These are phyloP conservation scores for Umimayanthus chanpuru DNA, from an alignment of 92 coral and sea anemone genomes.

Conservation along the genomic window DNA sequence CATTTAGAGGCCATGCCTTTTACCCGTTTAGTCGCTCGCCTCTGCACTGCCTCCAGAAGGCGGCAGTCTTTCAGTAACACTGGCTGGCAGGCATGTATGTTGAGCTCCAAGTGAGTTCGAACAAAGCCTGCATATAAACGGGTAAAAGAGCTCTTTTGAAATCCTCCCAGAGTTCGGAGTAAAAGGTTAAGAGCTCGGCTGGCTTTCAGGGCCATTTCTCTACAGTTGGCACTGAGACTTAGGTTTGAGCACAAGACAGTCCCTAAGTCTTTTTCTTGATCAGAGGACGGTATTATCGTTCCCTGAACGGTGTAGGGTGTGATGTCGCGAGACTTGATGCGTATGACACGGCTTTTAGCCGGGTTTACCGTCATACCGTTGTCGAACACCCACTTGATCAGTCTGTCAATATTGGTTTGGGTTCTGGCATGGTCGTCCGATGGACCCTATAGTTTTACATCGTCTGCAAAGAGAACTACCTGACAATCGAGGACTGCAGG, in stretches of 20 bases:
- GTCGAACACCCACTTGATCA: neutral
- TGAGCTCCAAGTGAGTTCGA: conserved; percentile 1
- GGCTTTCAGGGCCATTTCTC: neutral
- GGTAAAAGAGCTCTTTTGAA: neutral
- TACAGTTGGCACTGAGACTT: neutral
- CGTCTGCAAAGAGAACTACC: neutral
- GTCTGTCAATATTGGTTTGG: neutral
- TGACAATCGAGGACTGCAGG: neutral
- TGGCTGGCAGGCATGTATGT: neutral
- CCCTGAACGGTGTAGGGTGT: too few relatives aligned
- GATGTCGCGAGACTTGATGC: neutral
- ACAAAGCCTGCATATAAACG: neutral
- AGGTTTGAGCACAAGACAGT: neutral
- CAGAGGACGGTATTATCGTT: neutral
- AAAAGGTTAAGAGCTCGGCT: neutral
- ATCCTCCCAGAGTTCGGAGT: neutral
- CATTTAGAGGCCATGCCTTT: too few relatives aligned
- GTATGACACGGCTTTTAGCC: neutral
- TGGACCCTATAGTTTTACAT: too few relatives aligned
- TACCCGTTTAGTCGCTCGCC: neutral
- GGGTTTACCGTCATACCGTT: neutral
- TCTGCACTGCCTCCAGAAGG: neutral
- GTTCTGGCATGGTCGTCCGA: neutral
- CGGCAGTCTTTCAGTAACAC: neutral
- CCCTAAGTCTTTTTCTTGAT: neutral